Percentiles rank a stretch among this genome's conserved stretches.
These are phyloP conservation scores for Peromyscus polionotus DNA, from an alignment of 2,113 vertebrate species.

Conservation along the genomic window DNA sequence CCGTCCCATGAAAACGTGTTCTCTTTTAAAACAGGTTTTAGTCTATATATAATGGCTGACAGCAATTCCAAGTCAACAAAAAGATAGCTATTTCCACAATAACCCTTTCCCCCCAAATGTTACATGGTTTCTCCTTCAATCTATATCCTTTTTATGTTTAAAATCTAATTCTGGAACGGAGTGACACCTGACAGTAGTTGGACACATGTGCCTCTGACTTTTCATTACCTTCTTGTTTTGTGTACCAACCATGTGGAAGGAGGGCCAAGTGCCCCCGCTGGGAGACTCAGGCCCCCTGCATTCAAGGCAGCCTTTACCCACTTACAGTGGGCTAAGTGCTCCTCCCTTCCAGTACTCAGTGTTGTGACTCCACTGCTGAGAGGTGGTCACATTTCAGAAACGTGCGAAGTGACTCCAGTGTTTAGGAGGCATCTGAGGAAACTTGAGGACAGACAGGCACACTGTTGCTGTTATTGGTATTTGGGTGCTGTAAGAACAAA, in stretches of 20 bases:
- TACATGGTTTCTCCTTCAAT: conserved; percentile 22
- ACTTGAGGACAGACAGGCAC: conserved; percentile 52
- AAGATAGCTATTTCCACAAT: neutral
- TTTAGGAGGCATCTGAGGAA: conserved; percentile 66
- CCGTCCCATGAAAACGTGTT: neutral
- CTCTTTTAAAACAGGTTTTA: conserved; percentile 52
- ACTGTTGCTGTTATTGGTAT: conserved; percentile 33
- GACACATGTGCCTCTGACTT: neutral
- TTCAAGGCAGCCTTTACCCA: conserved; percentile 37
- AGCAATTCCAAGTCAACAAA: conserved; percentile 39
- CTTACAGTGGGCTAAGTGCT: conserved; percentile 45
- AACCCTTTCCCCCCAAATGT: neutral
- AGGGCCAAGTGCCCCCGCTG: neutral
- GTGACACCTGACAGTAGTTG: neutral
- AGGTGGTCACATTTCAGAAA: conserved; percentile 78
- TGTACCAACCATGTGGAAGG: neutral
- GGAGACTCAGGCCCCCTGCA: neutral
- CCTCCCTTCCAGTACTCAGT: conserved; percentile 68
- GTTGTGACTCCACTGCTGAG: conserved; percentile 62
- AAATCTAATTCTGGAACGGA: conserved; percentile 32
- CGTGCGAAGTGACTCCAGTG: conserved; percentile 74
- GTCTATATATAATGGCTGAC: neutral
- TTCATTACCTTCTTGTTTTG: conserved; percentile 19
- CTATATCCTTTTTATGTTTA: neutral
- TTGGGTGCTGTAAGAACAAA: conserved; percentile 25